These are phyloP conservation scores for Coelopa frigida DNA, from an alignment of 1,140 invertebrate species.

Conservation along the genomic window DNA sequence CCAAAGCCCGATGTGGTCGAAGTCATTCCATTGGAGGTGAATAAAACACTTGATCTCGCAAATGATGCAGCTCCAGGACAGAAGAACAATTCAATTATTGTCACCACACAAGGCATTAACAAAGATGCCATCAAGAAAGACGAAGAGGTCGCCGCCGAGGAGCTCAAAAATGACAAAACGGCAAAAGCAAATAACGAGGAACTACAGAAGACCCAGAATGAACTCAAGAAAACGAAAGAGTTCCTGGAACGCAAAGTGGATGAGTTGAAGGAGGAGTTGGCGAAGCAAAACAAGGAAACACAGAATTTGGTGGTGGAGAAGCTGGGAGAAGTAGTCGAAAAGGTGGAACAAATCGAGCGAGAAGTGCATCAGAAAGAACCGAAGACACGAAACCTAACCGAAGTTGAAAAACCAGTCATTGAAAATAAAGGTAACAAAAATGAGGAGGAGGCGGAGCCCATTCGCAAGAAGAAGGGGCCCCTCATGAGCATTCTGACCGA, in stretches of 20 bases:
- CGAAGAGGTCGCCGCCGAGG: slow-evolving; percentile 48
- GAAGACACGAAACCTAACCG: slow-evolving; percentile 3
- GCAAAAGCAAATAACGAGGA: slow-evolving; percentile 44
- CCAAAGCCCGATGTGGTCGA: background rate
- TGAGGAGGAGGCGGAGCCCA: background rate
- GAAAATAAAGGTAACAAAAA: background rate
- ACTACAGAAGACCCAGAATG: slow-evolving; percentile 44
- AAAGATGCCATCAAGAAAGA: slow-evolving; percentile 49
- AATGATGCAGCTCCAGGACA: slow-evolving; percentile 2
- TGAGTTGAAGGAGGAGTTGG: slow-evolving; percentile 47
- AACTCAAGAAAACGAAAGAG: slow-evolving; percentile 52
- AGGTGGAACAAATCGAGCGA: slow-evolving; percentile 21
- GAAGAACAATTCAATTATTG: background rate
- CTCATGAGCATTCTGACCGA: slow-evolving; percentile 31
- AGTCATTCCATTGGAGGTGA: background rate
- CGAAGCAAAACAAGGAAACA: slow-evolving; percentile 36
- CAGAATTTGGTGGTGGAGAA: slow-evolving; percentile 20
- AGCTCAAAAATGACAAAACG: slow-evolving; percentile 35
- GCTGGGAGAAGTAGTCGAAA: slow-evolving; percentile 20
- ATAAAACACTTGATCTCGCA: background rate
- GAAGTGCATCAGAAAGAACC: slow-evolving; percentile 13
- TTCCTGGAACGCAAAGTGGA: slow-evolving; percentile 46
- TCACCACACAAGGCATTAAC: slow-evolving; percentile 23
- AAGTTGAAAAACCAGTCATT: slow-evolving; percentile 3
- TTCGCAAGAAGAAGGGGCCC: slow-evolving; percentile 16